A percentile compares a stretch with the other conserved stretches of the same genome.
Evolutionary conservation across 2,797 vertebrate genomes (phyloP).

Genomic region (Jordanella pulchra): DNA sequence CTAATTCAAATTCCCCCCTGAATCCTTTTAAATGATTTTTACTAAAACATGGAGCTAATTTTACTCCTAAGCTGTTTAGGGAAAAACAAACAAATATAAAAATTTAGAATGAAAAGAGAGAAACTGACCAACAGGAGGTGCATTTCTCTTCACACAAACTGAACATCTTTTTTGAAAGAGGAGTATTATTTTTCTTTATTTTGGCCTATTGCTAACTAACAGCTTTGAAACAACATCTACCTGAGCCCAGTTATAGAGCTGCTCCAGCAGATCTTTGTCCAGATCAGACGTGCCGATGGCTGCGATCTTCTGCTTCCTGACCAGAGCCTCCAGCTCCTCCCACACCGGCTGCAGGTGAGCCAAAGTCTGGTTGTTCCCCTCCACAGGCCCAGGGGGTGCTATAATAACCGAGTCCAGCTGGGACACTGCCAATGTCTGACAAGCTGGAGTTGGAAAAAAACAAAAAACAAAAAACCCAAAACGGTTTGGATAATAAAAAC

Average conservation of each 20-base stretch:
- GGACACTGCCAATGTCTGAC: slow-evolving; percentile 88
- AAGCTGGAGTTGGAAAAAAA: slow-evolving; percentile 75
- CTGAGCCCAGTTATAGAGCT: slow-evolving; percentile 96
- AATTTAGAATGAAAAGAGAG: too few relatives aligned
- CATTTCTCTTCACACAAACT: too few relatives aligned
- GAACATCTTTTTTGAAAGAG: too few relatives aligned
- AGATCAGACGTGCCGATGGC: slow-evolving; percentile 97
- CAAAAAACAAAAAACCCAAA: background rate
- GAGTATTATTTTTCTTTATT: background rate
- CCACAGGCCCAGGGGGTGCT: slow-evolving; percentile 85
- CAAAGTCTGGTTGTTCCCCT: slow-evolving; percentile 83
- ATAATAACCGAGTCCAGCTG: slow-evolving; percentile 97
- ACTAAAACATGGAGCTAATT: background rate
- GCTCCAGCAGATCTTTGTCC: slow-evolving; percentile 92
- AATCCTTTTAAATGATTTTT: background rate
- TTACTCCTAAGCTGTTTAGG: background rate
- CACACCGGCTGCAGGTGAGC: slow-evolving; percentile 92
- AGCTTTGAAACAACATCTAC: slow-evolving; percentile 65
- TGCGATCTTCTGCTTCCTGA: slow-evolving; percentile 86
- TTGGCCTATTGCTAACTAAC: background rate
- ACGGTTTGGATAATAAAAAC: background rate
- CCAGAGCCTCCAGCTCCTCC: slow-evolving; percentile 91
- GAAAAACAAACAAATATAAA: too few relatives aligned
- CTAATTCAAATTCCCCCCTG: too few relatives aligned
- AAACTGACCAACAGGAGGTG: too few relatives aligned